phyloP scores from a whole-genome alignment of 2,888 invertebrate species.

The Acrobasis consociella region DNA sequence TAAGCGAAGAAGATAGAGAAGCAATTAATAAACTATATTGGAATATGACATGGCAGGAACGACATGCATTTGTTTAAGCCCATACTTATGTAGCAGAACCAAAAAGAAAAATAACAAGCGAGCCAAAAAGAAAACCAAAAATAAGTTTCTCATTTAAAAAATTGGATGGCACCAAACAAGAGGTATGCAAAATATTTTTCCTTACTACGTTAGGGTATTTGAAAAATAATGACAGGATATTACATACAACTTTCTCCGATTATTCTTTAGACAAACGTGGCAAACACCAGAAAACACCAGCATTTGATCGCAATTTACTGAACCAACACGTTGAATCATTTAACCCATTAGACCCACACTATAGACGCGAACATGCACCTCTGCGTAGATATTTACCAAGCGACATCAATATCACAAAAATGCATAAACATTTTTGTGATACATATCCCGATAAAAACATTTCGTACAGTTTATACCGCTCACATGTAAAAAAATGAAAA shows the following conservation, averaged over 20 bases:
- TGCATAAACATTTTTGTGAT: conserved; percentile 32
- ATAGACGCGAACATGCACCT: conserved; percentile 37
- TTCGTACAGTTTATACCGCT: conserved; percentile 31
- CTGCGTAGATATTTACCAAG: conserved; percentile 32
- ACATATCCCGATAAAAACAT: conserved; percentile 24
- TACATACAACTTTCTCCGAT: too few species aligned
- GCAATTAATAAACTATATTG: conserved; percentile 25
- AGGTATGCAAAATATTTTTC: conserved; percentile 32
- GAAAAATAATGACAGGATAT: conserved; percentile 32
- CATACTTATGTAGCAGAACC: conserved; percentile 30
- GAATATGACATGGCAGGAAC: conserved; percentile 28
- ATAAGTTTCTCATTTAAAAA: conserved; percentile 29
- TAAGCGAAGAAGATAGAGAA: conserved; percentile 22
- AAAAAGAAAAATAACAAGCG: conserved; percentile 29
- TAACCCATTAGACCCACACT: conserved; percentile 34
- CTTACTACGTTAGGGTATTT: conserved; percentile 30
- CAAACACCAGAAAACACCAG: conserved; percentile 32
- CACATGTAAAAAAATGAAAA: conserved; percentile 34
- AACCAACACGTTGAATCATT: conserved; percentile 35
- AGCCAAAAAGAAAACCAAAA: conserved; percentile 32
- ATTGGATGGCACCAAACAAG: conserved; percentile 22
- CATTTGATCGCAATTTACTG: conserved; percentile 31
- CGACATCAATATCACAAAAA: conserved; percentile 31
- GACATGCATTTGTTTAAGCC: conserved; percentile 21
- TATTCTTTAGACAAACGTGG: conserved; percentile 29